Percentiles rank a stretch among this genome's conserved stretches.
These are phyloP conservation scores for Zaprionus obscuricornis DNA, from an alignment of 2,888 invertebrate species.

Conservation along the genomic window DNA sequence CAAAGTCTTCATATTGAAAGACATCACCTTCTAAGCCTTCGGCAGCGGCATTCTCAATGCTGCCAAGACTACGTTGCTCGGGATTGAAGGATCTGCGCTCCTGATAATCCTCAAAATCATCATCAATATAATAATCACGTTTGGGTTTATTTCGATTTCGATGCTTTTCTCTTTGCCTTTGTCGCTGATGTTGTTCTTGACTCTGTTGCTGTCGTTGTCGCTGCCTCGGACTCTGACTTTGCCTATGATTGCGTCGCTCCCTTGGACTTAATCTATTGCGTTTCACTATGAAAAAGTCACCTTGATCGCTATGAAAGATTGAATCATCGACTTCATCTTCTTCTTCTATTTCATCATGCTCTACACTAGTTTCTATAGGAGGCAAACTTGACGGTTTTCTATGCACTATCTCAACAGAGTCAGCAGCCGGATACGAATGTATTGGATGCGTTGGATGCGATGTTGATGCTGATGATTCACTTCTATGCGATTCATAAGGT, in stretches of 20 bases:
- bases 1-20: constrained; percentile 81
- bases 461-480: constrained; percentile 32
- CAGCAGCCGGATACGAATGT: constrained; percentile 21
- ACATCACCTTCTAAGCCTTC: constrained; percentile 70
- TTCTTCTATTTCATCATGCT: too few species aligned
- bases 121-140: constrained; percentile 42
- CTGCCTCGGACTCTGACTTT: constrained; percentile 3
- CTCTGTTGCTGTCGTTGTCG: neutral
- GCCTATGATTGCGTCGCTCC: constrained; percentile 47
- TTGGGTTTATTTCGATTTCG: constrained; percentile 1
- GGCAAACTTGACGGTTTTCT: constrained; percentile 18
- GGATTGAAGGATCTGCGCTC: constrained; percentile 28
- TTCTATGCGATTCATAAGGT: constrained; percentile 17
- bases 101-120: constrained; percentile 69
- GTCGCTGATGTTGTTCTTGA: neutral
- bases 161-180: neutral
- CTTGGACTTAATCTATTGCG: constrained; percentile 60
- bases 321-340: constrained; percentile 38
- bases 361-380: constrained; percentile 18
- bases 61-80: constrained; percentile 47
- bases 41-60: constrained; percentile 40
- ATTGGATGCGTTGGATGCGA: constrained; percentile 34
- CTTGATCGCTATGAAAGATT: constrained; percentile 36
- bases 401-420: constrained; percentile 43
- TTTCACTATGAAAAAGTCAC: constrained; percentile 79